These are phyloP conservation scores for Zosterops hypoxanthus DNA, from an alignment of 2,113 vertebrate genomes.

Conservation along the genomic window DNA sequence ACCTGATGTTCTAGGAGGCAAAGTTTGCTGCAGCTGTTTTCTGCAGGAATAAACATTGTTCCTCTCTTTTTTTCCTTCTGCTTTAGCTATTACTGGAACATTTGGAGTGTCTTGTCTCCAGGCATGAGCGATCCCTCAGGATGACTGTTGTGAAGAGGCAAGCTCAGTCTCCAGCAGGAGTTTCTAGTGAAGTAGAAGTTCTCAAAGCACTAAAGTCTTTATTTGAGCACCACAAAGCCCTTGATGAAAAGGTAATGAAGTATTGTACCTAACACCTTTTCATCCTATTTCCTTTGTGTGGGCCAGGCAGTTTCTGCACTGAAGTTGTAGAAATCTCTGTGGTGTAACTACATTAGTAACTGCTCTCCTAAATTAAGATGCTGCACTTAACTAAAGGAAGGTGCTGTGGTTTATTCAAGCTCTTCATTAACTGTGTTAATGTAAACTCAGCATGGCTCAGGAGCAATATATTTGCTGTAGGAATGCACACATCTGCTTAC, in stretches of 20 bases:
- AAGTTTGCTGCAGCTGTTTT: neutral
- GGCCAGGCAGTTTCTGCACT: neutral
- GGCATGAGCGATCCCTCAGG: conserved; percentile 92
- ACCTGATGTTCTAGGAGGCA: neutral
- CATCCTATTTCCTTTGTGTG: neutral
- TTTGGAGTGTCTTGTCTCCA: conserved; percentile 93
- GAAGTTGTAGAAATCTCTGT: neutral
- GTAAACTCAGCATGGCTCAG: neutral
- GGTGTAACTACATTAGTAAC: neutral
- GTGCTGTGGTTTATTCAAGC: neutral
- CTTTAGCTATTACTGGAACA: conserved; percentile 91
- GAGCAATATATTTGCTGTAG: neutral
- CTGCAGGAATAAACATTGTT: neutral
- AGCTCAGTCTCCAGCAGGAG: conserved; percentile 93
- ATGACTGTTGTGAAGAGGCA: conserved; percentile 98
- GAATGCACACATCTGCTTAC: neutral
- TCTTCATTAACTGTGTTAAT: neutral
- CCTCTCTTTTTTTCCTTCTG: neutral
- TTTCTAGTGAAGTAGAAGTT: conserved; percentile 97
- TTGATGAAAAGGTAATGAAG: conserved; percentile 91
- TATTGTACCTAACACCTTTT: neutral
- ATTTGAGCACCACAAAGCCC: conserved; percentile 97
- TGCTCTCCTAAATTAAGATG: neutral
- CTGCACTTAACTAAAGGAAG: neutral
- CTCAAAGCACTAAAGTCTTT: conserved; percentile 98